phyloP scores from a whole-genome alignment of 2,113 vertebrate genomes.

The Pterocles burchelli region DNA sequence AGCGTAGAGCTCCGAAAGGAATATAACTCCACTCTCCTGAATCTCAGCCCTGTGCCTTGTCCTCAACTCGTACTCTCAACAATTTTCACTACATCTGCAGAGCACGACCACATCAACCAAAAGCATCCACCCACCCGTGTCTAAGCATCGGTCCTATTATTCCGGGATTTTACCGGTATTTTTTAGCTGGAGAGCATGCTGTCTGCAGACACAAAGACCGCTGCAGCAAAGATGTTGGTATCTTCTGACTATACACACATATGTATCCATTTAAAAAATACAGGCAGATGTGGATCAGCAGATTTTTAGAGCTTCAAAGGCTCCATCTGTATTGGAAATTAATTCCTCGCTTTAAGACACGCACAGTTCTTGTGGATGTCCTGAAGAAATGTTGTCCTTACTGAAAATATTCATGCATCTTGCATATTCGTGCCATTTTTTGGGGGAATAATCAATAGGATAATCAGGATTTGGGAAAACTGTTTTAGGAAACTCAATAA shows the following conservation, averaged over 20 bases:
- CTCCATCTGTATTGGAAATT: neutral
- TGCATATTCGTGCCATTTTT: neutral
- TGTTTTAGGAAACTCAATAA: neutral
- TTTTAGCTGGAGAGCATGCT: neutral
- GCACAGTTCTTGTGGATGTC: neutral
- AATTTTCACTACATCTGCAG: neutral
- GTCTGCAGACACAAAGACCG: neutral
- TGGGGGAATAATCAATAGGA: neutral
- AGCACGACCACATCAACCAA: fast-evolving
- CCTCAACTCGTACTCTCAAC: fast-evolving
- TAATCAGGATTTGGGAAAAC: neutral
- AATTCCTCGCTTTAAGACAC: neutral
- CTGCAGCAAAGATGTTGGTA: neutral
- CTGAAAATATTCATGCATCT: neutral
- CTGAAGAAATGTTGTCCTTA: slow-evolving; percentile 1
- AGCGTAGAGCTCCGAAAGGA: fast-evolving
- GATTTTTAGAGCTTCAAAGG: neutral
- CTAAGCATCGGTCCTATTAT: fast-evolving
- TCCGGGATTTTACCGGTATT: neutral
- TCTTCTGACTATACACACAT: neutral
- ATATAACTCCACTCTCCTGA: neutral
- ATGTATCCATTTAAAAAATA: neutral
- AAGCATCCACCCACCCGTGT: neutral
- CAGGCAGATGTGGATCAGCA: neutral
- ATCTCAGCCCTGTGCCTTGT: fast-evolving